Evolutionary conservation across 2,113 vertebrate species (phyloP), one percentile per base, ranked within the genome.

Genomic region (Micromys minutus): DNA sequence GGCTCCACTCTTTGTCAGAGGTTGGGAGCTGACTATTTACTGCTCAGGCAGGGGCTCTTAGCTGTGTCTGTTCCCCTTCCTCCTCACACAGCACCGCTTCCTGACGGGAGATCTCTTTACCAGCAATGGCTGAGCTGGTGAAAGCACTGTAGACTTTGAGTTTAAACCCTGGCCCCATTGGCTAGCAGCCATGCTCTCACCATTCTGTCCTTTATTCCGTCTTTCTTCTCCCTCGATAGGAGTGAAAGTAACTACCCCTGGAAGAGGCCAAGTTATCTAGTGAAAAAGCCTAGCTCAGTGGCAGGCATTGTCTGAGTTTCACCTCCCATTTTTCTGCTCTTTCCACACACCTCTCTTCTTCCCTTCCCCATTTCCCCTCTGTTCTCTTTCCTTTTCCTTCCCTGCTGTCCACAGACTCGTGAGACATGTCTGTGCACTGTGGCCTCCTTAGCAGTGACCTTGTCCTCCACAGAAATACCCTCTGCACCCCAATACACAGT

Each of bases 11-110:
- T 95, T 89, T 69, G 79, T 39, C 24, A 80, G 67, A 52, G 45
- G 63, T 36, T n/a, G 31, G 75, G 83, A 29, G 79, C n/a, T 74
- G 80, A 88, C 16, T 93, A 59, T 63, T 95, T 91, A 77, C 83
- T 21, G 91, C 57, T 59, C 21, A 17, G 1, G 34, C 26, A 69
- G 85, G 84, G 86, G 42, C 29, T 95, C 50, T 76, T 9, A 1
- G 31, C 39, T 29, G 79, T 61, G 52, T 22, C 0, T 16, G 5
- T 9, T 10, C 39, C 5, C 34, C 24, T 22, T 26, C 55, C 42
- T 79, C 39, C 90, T 50, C 47, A n/a, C 57, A 52, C 61, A 67
- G 31, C n/a, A 17, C 67, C 75, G 50, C 63, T 77, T 72, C 92
- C 61, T 24, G 50, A 39, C 12, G 45, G 61, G 86, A 84, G 88